These are phyloP conservation scores for Alitta virens DNA, from an alignment of 2,888 invertebrate species.

Conservation along the genomic window DNA sequence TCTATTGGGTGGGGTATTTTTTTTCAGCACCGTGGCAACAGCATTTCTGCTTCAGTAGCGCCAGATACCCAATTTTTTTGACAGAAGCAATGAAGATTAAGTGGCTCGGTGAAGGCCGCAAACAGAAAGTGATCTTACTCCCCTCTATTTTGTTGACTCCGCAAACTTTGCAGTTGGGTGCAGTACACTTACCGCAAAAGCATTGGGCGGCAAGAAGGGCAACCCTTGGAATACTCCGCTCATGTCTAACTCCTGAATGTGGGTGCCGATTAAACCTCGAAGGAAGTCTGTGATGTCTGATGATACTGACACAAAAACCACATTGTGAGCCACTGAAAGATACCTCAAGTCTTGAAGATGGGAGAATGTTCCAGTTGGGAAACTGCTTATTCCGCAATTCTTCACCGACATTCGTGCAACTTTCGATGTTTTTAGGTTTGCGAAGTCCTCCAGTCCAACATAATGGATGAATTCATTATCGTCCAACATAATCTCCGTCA, in stretches of 20 bases:
- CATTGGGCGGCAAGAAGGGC: background rate
- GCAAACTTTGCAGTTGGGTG: no score
- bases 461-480: background rate
- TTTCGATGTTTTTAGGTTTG: background rate
- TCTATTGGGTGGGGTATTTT: no score
- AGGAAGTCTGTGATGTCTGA: background rate
- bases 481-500: background rate
- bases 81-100: no score
- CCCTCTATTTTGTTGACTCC: no score
- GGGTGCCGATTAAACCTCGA: background rate
- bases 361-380: background rate
- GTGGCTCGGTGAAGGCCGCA: no score
- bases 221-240: background rate
- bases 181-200: background rate
- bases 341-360: background rate
- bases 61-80: no score
- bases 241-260: background rate
- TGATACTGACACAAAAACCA: no score
- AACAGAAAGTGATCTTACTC: no score
- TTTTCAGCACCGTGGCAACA: no score
- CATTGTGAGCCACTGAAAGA: background rate
- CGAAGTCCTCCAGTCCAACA: background rate
- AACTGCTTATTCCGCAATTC: background rate
- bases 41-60: no score
- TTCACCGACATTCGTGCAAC: background rate